phyloP scores from a whole-genome alignment of 2,888 invertebrate species.

The Cosmorhoe ocellata region DNA sequence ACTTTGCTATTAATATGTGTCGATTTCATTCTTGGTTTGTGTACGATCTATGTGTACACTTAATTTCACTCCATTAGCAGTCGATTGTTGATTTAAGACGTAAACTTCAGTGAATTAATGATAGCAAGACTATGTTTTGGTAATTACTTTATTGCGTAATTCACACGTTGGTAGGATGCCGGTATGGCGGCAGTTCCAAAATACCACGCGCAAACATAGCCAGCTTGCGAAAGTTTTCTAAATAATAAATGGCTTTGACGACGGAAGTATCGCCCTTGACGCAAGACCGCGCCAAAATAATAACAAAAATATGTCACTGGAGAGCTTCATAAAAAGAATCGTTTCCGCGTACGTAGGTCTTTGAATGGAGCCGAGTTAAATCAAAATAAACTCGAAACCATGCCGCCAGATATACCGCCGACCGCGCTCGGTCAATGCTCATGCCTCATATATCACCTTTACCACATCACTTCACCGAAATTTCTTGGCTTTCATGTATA shows the following conservation, averaged over 20 bases:
- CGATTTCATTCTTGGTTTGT: background rate
- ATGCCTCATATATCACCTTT: slow-evolving; percentile 32
- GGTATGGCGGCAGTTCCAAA: slow-evolving; percentile 55
- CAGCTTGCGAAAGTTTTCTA: slow-evolving; percentile 60
- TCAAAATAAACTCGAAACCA: slow-evolving; percentile 59
- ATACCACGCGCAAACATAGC: slow-evolving; percentile 61
- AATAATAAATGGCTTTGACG: slow-evolving; percentile 65
- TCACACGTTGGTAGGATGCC: slow-evolving; percentile 46
- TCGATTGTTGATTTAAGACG: slow-evolving; percentile 60
- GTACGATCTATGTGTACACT: slow-evolving; percentile 40
- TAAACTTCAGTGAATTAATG: slow-evolving; percentile 64
- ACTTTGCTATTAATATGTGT: too few species aligned
- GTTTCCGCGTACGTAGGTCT: slow-evolving; percentile 51
- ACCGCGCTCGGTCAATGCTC: slow-evolving; percentile 31
- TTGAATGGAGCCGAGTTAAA: slow-evolving; percentile 46
- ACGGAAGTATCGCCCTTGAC: slow-evolving; percentile 66
- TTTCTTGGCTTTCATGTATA: slow-evolving; percentile 41
- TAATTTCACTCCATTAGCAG: slow-evolving; percentile 67
- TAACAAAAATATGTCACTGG: slow-evolving; percentile 55
- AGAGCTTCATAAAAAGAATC: slow-evolving; percentile 47
- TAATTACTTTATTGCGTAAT: slow-evolving; percentile 57
- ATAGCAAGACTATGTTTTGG: slow-evolving; percentile 54
- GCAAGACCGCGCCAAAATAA: slow-evolving; percentile 50
- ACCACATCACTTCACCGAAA: slow-evolving; percentile 30
- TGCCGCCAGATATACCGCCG: slow-evolving; percentile 36